phyloP scores from a whole-genome alignment of 2,888 invertebrate genomes.

The Cerastis rubricosa region DNA sequence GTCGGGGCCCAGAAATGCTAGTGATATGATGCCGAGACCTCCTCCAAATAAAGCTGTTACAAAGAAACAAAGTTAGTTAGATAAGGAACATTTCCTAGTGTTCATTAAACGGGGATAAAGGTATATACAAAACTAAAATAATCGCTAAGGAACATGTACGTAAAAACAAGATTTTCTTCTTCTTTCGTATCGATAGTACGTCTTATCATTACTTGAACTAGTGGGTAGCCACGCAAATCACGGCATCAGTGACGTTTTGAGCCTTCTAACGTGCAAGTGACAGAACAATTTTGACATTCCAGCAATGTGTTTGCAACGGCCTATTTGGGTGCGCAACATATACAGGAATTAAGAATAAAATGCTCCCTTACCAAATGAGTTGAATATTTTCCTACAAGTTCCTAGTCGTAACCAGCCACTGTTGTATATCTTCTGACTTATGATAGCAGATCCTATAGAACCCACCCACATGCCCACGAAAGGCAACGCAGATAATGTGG shows the following conservation, averaged over 20 bases:
- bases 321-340: background rate
- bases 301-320: background rate
- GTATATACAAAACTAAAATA: too few species aligned
- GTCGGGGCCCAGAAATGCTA: conserved; percentile 88
- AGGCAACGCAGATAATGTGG: conserved; percentile 93
- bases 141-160: background rate
- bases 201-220: background rate
- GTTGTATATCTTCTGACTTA: conserved; percentile 89
- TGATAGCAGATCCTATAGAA: conserved; percentile 91
- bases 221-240: background rate
- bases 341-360: background rate
- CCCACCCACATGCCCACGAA: conserved; percentile 94
- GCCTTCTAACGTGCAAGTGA: background rate
- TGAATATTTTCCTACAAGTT: conserved; percentile 88
- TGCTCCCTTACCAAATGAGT: conserved; percentile 83
- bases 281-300: background rate
- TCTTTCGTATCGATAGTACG: background rate
- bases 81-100: background rate
- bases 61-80: background rate
- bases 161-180: background rate
- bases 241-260: background rate
- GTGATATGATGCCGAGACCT: conserved; percentile 90
- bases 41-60: conserved; percentile 91
- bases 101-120: background rate
- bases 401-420: conserved; percentile 74